Base-by-base conservation (phyloP, 92 coral and sea anemone species). In the Phenganax stokvisi region DNA sequence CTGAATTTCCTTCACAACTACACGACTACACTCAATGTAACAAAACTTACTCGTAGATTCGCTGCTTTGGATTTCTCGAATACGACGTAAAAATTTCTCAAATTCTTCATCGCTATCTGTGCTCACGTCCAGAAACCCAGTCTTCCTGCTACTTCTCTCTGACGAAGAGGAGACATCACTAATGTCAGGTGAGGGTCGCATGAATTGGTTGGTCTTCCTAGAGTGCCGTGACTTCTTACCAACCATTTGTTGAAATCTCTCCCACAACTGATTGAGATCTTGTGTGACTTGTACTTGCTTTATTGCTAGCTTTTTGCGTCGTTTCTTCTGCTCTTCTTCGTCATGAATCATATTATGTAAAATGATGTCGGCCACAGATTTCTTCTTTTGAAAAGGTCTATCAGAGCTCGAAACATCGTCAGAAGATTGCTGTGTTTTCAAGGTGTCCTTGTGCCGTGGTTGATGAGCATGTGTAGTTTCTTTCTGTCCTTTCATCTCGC, bases 231-330 rank as follows among this genome's bases (percentile, higher is more conserved):
- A 79, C 66, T 84, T 87, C 30, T 75, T 77, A 37, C 67, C 77
- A 56, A 85, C 87, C 13, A 93, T 84, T 62, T 86, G 85, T 71
- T 89, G 96, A 72, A 87, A 89, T 16, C 92, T 87, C 29, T 85
- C 85, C 96, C 92, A 89, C 75, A 89, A 84, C 29, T 80, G 87
- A 86, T 89, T 89, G n/a, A 91, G 83, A 56, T 87, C 90, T 75
- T 76, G 71, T 54, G 89, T 69, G 17, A 73, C 52, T 64, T 62
- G 83, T 6, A 9, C 55, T 29, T 65, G 74, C 51, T 79, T 79
- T 51, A 79, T 51, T 74, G 72, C 84, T 77, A 59, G 56, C 84
- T 13, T 83, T 66, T 44, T 58, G 28, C 10, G 85, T 7, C 55
- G 71, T 64, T 44, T 80, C 78, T 55, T 79, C 37, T 27, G 85